Conservation (phyloP, 2,888 invertebrate species). For the Agonopterix heracliana region DNA sequence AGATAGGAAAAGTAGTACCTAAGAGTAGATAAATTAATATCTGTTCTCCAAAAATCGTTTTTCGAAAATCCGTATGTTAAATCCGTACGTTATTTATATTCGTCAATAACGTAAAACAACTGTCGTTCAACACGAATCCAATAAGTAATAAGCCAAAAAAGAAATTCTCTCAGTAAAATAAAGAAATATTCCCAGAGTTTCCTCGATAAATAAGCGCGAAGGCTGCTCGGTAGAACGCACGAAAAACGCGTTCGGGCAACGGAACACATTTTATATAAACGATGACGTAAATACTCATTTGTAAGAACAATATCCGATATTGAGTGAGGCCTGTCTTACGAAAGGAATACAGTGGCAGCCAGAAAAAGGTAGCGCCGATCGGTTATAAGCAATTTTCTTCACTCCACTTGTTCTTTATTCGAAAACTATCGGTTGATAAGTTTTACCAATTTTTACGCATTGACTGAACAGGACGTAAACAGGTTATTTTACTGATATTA, state of each 20-base stretch:
- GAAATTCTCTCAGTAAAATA: constrained; percentile 10
- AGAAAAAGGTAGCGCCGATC: constrained; percentile 16
- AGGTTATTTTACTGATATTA: background rate
- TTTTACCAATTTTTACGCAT: constrained; percentile 3
- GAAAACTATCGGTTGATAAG: constrained; percentile 4
- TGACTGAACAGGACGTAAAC: constrained; percentile 1
- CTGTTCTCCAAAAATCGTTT: too few relatives aligned
- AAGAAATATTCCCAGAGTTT: constrained; percentile 28
- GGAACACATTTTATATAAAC: constrained; percentile 66
- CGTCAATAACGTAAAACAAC: constrained; percentile 9
- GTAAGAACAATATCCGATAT: constrained; percentile 75
- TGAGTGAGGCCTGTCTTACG: constrained; percentile 72
- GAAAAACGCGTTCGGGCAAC: constrained; percentile 38
- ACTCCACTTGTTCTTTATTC: constrained; percentile 4
- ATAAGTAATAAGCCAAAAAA: constrained; percentile 7
- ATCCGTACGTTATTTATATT: background rate
- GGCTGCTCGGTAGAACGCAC: constrained; percentile 33
- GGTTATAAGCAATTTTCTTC: constrained; percentile 3
- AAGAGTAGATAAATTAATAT: too few relatives aligned
- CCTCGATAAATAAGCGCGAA: constrained; percentile 30
- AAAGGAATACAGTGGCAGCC: constrained; percentile 35
- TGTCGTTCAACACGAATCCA: constrained; percentile 9
- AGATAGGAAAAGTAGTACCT: too few relatives aligned
- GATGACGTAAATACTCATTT: constrained; percentile 75
- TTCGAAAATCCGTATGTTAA: too few relatives aligned